phyloP scores from a whole-genome alignment of 2,113 vertebrate genomes.

The Lutjanus erythropterus region DNA sequence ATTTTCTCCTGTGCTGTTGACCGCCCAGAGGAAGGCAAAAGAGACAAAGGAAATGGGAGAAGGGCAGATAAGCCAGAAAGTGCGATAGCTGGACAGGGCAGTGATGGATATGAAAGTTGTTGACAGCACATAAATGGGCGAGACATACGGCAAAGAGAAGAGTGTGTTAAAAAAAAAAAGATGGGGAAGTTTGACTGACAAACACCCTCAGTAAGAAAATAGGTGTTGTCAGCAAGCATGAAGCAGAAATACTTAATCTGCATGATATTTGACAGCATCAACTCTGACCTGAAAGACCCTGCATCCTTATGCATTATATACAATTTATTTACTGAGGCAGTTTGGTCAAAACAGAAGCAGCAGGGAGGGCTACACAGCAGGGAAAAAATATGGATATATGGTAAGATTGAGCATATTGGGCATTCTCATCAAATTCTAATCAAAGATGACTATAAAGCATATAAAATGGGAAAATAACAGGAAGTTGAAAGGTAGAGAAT shows the following conservation, averaged over 20 bases:
- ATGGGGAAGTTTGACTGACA: conserved; percentile 35
- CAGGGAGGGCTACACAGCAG: neutral
- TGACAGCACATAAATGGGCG: conserved; percentile 35
- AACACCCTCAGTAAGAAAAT: neutral
- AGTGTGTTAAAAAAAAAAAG: conserved; percentile 19
- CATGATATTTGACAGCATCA: conserved; percentile 50
- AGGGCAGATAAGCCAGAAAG: neutral
- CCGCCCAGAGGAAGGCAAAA: neutral
- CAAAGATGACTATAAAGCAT: neutral
- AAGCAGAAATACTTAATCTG: conserved; percentile 41
- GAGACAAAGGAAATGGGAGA: neutral
- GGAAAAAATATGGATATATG: neutral
- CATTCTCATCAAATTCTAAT: neutral
- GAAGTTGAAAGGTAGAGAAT: neutral
- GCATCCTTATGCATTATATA: conserved; percentile 23
- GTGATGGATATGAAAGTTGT: conserved; percentile 28
- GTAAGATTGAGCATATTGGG: neutral
- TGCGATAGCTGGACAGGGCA: conserved; percentile 1
- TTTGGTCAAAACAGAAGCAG: conserved; percentile 4
- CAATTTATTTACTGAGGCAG: conserved; percentile 14
- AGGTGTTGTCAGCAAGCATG: conserved; percentile 30
- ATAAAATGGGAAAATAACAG: neutral
- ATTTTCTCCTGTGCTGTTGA: neutral
- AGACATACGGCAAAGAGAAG: neutral
- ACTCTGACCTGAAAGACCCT: conserved; percentile 14